Conservation (phyloP, 1,140 invertebrate genomes). For the Cataglyphis hispanica region DNA sequence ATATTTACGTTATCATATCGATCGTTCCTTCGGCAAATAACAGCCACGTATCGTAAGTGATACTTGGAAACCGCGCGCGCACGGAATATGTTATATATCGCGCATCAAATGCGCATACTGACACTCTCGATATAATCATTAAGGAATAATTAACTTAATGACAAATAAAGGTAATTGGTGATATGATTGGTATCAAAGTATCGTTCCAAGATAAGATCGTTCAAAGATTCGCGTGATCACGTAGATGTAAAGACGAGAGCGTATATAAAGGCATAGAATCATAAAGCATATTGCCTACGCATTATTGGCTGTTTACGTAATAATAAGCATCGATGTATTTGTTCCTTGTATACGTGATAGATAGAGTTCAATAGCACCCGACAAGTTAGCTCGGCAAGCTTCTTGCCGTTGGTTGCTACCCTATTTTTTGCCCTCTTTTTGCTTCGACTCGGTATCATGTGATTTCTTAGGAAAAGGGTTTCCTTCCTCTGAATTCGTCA, state of each 20-base stretch:
- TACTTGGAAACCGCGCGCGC: conserved; percentile 39
- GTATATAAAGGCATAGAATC: neutral
- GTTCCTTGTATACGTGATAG: neutral
- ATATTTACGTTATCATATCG: conserved; percentile 70
- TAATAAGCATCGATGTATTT: neutral
- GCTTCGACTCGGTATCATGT: too few relatives aligned
- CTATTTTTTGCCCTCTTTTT: neutral
- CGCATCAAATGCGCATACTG: conserved; percentile 19
- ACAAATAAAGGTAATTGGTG: conserved; percentile 67
- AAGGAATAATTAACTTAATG: conserved; percentile 62
- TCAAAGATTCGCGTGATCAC: neutral
- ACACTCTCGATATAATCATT: conserved; percentile 37
- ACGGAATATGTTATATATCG: conserved; percentile 50
- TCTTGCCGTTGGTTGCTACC: neutral
- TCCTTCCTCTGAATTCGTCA: too few relatives aligned
- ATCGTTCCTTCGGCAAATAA: conserved; percentile 67
- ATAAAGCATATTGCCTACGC: neutral
- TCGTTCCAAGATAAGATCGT: conserved; percentile 52
- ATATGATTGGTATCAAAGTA: conserved; percentile 37
- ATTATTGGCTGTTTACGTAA: neutral
- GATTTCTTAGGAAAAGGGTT: too few relatives aligned
- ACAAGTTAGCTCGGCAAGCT: neutral
- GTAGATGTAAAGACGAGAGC: neutral
- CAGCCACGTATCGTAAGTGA: conserved; percentile 59
- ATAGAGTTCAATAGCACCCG: neutral